Base-by-base conservation (phyloP, 2,797 vertebrate genomes). In the Eutrigla gurnardus region DNA sequence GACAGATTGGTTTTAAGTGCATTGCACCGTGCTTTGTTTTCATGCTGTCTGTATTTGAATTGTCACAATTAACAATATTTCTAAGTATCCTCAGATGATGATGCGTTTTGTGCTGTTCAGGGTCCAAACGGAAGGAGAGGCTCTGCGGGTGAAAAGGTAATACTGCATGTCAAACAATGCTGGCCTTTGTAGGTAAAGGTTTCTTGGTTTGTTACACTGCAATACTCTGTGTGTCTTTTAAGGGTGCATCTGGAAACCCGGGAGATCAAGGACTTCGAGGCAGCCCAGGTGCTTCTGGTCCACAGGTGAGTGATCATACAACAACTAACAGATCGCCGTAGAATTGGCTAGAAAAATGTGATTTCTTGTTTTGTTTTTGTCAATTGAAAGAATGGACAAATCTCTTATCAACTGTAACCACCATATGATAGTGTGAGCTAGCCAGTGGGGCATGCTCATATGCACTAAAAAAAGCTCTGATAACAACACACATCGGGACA, bases 41-140 rank as follows among this genome's bases (percentile, higher is more conserved):
- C 45, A 47, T 47, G 25, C 13, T 53, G 11, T 25, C 50, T 35
- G 32, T 33, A 54, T 35, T 13, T 54, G 25, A 53, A 32, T 25
- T 25, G 25, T 32, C 50, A 53, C 4, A 45, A 45, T 2, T 46
- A 46, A 17, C 15, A 46, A 7, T 35, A 25, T 25, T 25, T 25
- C 1, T 35, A 54, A 35, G 15, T 8, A 32, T 53, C 32, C 14
- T 33, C 32, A 53, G 13, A 17, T 36, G 25, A 57, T 10, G 14
- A 4, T 3, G 35, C 39, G 17, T 6, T 57, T 18, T 59, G 11
- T 42, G 33, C 8, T 54, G 18, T 25, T 45, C 85, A 98, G 96
- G 96, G 96, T 62, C 80, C 88, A 68, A 55, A 74, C 60, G 96
- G 97, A 78, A 92, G 93, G 86, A 84, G 85, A 93, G 96, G 97